A percentile compares a stretch with the other conserved stretches of the same genome.
These are phyloP conservation scores for Petrolisthes cinctipes DNA, from an alignment of 2,888 invertebrate species.

Conservation along the genomic window DNA sequence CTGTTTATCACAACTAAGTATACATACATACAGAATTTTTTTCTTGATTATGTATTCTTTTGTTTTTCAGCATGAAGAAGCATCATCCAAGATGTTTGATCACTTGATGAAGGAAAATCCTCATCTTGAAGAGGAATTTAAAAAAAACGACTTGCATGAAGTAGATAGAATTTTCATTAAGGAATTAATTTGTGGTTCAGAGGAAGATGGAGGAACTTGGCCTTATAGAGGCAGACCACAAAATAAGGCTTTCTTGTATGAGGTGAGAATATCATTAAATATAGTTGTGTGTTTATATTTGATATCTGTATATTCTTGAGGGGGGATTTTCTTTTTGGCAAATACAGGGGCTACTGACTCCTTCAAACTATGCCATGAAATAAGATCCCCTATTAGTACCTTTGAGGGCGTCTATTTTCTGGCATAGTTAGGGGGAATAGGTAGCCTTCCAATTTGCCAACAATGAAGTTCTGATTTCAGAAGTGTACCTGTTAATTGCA, in stretches of 20 bases:
- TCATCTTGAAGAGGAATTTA: conserved; percentile 32
- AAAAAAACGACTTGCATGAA: conserved; percentile 26
- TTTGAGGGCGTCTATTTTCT: no score
- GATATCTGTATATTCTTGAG: not conserved
- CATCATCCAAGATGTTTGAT: conserved; percentile 72
- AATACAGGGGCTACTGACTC: not conserved
- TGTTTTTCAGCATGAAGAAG: conserved; percentile 72
- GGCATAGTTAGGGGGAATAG: no score
- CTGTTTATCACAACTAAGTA: no score
- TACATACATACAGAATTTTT: no score
- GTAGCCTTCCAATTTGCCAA: no score
- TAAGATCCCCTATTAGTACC: no score
- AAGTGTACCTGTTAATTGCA: no score
- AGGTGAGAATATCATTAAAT: conserved; percentile 27
- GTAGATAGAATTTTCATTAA: conserved; percentile 46
- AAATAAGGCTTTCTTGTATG: conserved; percentile 55
- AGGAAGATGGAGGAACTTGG: conserved; percentile 20
- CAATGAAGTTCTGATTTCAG: no score
- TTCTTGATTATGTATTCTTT: not conserved
- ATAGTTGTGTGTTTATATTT: not conserved
- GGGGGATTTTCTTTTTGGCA: not conserved
- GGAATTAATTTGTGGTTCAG: conserved; percentile 31
- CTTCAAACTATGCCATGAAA: no score
- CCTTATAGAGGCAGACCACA: conserved; percentile 30
- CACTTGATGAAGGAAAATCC: conserved; percentile 67